Evolutionary conservation across 1,140 invertebrate species (phyloP), one percentile per base, ranked within the genome.

Genomic region (Drosophila malerkotliana): DNA sequence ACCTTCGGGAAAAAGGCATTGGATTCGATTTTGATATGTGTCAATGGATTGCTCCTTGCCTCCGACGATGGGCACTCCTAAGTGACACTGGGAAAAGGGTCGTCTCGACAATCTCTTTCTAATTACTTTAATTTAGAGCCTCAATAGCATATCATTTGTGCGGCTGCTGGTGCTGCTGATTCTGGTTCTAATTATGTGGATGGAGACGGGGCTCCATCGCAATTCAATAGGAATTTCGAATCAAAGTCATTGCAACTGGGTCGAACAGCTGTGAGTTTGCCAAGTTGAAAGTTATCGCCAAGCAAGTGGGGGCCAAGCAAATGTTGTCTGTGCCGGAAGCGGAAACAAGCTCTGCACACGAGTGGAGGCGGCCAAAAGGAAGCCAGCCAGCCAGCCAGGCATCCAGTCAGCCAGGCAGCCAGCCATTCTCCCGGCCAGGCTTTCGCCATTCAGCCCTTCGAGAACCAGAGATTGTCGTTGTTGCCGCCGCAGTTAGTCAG

Each of bases 311-410:
- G 75, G 79, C 79, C 76, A 72, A 61, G 80, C 49, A 85, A 87
- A 77, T 77, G 64, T 69, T 87, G 82, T 84, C 81, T 84, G 77
- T 58, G 30, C 82, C 77, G 80, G 81, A 84, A 85, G 52, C 82
- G 81, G 81, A 84, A 87, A 77, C 73, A 87, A 81, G 73, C 74
- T 81, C 67, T 87, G 82, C 81, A 84, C 77, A 84, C 75, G 84
- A 84, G 81, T 81, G 56, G 57, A 62, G 63, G 83, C 69, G 71
- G 71, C 58, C 68, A 76, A 75, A 82, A 83, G 80, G 80, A 83
- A 81, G 51, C 71, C 21, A 61, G 56, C 56, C 77, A 69, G 77
- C 77, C 80, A 83, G 32, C 32, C 45, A 18, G 15, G 15, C 15
- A 52, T 4, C 32, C 10, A 37, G 32, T 37, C 32, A n/a, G 32